Evolutionary conservation across 2,888 invertebrate genomes (phyloP).

Genomic region (Deilephila porcellus): DNA sequence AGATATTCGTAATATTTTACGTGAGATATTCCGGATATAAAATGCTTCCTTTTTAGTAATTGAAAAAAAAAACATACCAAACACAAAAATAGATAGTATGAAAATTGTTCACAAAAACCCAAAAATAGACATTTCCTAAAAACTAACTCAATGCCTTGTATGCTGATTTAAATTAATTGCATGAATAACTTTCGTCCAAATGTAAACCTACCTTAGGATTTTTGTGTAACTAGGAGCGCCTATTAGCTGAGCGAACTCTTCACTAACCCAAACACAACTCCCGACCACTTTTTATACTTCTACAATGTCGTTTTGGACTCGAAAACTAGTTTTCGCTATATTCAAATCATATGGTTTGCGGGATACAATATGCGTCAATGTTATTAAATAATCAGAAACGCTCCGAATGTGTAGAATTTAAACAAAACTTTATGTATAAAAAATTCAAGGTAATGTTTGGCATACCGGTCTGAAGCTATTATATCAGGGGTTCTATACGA

Average conservation of each 20-base stretch:
- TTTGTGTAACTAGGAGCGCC: slow-evolving; percentile 39
- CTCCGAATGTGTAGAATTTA: not conserved
- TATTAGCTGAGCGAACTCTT: slow-evolving; percentile 40
- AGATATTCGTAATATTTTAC: no score
- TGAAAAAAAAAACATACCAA: no score
- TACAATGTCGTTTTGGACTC: slow-evolving; percentile 40
- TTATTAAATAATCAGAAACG: slow-evolving; percentile 18
- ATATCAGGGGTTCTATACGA: no score
- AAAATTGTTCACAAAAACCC: no score
- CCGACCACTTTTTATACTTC: slow-evolving; percentile 53
- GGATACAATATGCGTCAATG: slow-evolving; percentile 42
- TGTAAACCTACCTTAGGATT: slow-evolving; percentile 46
- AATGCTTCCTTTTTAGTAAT: no score
- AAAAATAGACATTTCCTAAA: no score
- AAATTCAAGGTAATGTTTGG: no score
- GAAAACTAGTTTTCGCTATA: slow-evolving; percentile 51
- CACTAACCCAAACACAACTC: slow-evolving; percentile 40
- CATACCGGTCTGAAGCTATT: no score
- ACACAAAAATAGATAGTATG: no score
- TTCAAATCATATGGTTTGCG: slow-evolving; percentile 40
- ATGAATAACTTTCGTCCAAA: slow-evolving; percentile 8
- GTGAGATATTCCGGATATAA: no score
- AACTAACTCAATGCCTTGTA: not conserved
- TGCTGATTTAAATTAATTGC: not conserved
- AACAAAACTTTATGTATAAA: no score